phyloP scores from a whole-genome alignment of 2,888 invertebrate genomes.

The Thecocarcelia acutangulata region DNA sequence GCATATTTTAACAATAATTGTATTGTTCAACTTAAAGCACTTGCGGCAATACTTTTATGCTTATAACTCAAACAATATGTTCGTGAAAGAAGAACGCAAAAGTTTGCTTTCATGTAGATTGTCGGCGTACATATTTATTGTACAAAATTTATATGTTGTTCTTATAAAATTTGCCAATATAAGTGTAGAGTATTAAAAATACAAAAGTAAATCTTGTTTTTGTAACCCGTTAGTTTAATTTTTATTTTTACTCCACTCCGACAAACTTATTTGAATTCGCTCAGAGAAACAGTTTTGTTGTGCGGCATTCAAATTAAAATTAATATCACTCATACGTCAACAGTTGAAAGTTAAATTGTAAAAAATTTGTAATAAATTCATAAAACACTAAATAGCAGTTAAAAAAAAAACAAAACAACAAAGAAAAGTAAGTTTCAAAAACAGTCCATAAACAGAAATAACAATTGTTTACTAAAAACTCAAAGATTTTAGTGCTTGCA shows the following conservation, averaged over 20 bases:
- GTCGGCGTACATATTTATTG: no score
- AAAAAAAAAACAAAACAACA: not conserved
- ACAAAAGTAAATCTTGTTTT: no score
- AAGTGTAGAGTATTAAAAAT: no score
- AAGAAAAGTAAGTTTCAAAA: no score
- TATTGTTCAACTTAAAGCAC: constrained; percentile 4
- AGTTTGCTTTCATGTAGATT: not conserved
- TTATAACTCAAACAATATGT: constrained; percentile 25
- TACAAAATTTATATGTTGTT: no score
- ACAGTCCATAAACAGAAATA: not conserved
- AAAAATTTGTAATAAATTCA: not conserved
- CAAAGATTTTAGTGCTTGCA: constrained; percentile 14
- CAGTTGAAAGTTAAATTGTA: constrained; percentile 14
- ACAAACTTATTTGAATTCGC: not conserved
- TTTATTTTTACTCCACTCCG: not conserved
- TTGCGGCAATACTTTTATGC: constrained; percentile 1
- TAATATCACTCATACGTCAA: constrained; percentile 18
- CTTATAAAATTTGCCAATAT: no score
- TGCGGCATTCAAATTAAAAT: constrained; percentile 7
- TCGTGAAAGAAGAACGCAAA: not conserved
- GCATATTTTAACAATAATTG: constrained; percentile 1
- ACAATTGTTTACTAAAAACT: constrained; percentile 35
- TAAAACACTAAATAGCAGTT: not conserved
- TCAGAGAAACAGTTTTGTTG: not conserved
- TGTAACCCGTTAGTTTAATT: no score